These are phyloP conservation scores for Nesoenas mayeri DNA, from an alignment of 2,113 vertebrate genomes.

Conservation along the genomic window DNA sequence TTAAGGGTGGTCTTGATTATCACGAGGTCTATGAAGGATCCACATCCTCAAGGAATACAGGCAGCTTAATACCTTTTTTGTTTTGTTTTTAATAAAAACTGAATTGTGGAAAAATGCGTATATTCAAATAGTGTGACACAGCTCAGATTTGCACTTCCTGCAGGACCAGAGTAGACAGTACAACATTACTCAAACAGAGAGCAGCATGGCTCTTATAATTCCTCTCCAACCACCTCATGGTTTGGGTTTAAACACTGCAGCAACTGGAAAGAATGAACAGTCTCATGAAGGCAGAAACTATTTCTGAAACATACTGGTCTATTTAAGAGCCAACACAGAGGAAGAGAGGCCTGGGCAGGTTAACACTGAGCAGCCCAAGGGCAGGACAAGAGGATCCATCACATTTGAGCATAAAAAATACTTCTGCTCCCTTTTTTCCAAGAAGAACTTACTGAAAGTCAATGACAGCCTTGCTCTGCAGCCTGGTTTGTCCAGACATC, in stretches of 20 bases:
- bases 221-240: not conserved
- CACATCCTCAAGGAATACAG: not conserved
- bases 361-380: not conserved
- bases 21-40: not conserved
- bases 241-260: not conserved
- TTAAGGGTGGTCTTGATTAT: constrained; percentile 42
- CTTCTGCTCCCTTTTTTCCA: not conserved
- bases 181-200: not conserved
- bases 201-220: not conserved
- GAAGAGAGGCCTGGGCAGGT: not conserved
- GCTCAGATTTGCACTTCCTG: not conserved
- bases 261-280: not conserved
- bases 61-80: not conserved
- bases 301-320: not conserved
- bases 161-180: not conserved
- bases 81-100: not conserved
- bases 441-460: not conserved
- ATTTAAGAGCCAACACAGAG: not conserved
- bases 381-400: not conserved
- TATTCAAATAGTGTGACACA: not conserved
- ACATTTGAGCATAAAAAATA: not conserved
- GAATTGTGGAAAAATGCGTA: not conserved
- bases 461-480: not conserved
- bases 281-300: not conserved
- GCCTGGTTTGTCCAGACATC: not conserved